Percentiles rank a stretch among this genome's conserved stretches.
These are phyloP conservation scores for Philaenus spumarius DNA, from an alignment of 1,140 invertebrate species.

Conservation along the genomic window DNA sequence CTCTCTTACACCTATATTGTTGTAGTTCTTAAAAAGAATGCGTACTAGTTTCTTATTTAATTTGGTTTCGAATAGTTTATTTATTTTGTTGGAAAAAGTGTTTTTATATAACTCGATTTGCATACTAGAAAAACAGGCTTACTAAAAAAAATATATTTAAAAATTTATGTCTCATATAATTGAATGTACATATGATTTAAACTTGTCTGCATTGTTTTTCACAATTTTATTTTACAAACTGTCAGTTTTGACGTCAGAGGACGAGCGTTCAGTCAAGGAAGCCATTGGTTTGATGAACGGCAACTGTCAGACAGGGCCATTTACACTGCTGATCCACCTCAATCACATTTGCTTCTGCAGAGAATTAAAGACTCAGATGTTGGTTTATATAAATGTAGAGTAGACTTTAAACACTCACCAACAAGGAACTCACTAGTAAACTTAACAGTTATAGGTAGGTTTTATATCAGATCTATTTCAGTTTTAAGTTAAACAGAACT, in stretches of 20 bases:
- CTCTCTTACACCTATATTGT: too few species aligned
- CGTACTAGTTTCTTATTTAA: too few species aligned
- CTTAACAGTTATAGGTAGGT: conserved; percentile 82
- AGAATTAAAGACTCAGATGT: conserved; percentile 61
- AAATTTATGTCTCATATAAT: too few species aligned
- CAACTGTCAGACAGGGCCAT: conserved; percentile 44
- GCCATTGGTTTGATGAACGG: conserved; percentile 44
- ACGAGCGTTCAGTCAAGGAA: neutral
- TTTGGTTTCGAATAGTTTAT: too few species aligned
- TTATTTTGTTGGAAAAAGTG: too few species aligned
- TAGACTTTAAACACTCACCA: conserved; percentile 82
- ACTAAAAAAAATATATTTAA: too few species aligned
- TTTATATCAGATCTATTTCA: too few species aligned
- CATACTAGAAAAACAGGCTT: too few species aligned
- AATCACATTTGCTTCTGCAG: conserved; percentile 61
- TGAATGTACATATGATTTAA: too few species aligned
- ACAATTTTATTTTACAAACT: neutral
- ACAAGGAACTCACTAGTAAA: conserved; percentile 82
- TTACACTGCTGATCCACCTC: conserved; percentile 48
- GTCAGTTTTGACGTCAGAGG: conserved; percentile 1
- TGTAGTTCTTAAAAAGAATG: too few species aligned
- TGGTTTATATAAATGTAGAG: conserved; percentile 77
- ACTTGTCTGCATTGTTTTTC: conserved; percentile 31
- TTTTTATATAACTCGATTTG: too few species aligned
- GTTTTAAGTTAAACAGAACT: too few species aligned